Conservation (phyloP, 1,140 invertebrate genomes). For the Heterodera schachtii region DNA sequence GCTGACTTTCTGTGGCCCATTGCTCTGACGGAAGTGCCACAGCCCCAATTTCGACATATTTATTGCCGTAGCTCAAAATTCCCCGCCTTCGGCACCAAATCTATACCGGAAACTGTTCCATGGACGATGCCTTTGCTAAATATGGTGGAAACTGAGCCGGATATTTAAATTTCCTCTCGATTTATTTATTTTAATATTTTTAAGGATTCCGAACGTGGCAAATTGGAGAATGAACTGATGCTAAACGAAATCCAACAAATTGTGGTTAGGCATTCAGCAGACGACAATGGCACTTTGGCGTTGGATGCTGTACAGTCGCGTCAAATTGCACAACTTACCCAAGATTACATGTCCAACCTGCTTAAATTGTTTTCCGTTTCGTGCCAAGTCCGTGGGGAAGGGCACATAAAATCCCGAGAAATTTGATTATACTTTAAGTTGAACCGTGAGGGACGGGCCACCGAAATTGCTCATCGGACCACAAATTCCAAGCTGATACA, state of each 20-base stretch:
- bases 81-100: conserved; percentile 24
- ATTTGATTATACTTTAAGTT: background rate
- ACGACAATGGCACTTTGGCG: background rate
- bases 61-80: conserved; percentile 35
- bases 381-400: conserved; percentile 15
- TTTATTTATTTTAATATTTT: background rate
- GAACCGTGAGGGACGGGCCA: conserved; percentile 28
- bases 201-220: conserved; percentile 26
- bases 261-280: background rate
- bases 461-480: conserved; percentile 34
- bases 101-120: conserved; percentile 18
- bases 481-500: conserved; percentile 28
- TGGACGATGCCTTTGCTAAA: conserved; percentile 11
- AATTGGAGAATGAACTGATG: conserved; percentile 32
- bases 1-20: conserved; percentile 39
- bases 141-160: conserved; percentile 6
- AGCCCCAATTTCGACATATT: conserved; percentile 36
- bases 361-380: conserved; percentile 32
- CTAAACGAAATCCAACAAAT: conserved; percentile 29
- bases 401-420: background rate
- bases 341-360: conserved; percentile 30
- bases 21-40: conserved; percentile 24
- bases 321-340: conserved; percentile 6
- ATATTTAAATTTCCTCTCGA: conserved; percentile 4
- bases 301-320: background rate